phyloP scores from a whole-genome alignment of 2,888 invertebrate species.

The Spilarctia lutea region DNA sequence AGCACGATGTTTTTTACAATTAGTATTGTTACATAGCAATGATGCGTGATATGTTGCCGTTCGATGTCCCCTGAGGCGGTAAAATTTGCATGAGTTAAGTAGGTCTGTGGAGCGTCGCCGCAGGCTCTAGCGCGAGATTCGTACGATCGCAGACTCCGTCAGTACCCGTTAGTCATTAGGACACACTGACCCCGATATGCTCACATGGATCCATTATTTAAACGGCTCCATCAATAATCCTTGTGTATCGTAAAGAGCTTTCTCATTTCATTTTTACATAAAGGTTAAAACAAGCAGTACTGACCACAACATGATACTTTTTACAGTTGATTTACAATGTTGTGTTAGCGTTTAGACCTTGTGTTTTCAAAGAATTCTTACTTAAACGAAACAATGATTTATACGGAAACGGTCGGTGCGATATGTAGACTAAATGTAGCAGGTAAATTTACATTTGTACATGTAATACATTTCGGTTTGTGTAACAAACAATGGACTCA shows the following conservation, averaged over 20 bases:
- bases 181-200: conserved; percentile 80
- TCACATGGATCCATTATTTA: conserved; percentile 63
- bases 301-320: conserved; percentile 41
- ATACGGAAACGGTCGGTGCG: conserved; percentile 35
- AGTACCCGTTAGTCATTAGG: conserved; percentile 72
- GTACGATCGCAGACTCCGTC: conserved; percentile 68
- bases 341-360: conserved; percentile 27
- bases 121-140: conserved; percentile 41
- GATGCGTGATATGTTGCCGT: conserved; percentile 58
- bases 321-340: conserved; percentile 39
- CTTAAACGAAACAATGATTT: conserved; percentile 45
- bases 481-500: conserved; percentile 54
- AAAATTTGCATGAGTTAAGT: conserved; percentile 65
- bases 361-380: conserved; percentile 40
- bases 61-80: conserved; percentile 57
- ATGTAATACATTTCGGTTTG: conserved; percentile 43
- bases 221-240: conserved; percentile 55
- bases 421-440: conserved; percentile 40
- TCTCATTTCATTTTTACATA: conserved; percentile 46
- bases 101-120: conserved; percentile 64
- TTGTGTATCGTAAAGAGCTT: conserved; percentile 30
- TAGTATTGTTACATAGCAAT: conserved; percentile 59
- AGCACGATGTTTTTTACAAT: conserved; percentile 59
- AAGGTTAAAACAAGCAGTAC: conserved; percentile 35
- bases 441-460: conserved; percentile 40